These are phyloP conservation scores for Cydia splendana DNA, from an alignment of 1,140 invertebrate genomes.

Conservation along the genomic window DNA sequence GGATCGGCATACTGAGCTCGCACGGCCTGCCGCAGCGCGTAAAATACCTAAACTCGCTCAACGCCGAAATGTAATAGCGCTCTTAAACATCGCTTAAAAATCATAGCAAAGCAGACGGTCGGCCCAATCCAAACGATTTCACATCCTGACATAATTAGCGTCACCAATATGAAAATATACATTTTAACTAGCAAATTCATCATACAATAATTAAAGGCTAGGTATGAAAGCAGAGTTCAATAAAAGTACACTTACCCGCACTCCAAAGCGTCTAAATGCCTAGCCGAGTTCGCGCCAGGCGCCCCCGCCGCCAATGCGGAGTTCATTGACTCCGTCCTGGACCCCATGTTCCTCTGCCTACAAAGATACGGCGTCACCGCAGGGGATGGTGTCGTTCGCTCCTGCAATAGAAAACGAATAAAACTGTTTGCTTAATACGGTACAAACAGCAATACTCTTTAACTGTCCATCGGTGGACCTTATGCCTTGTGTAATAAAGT, in stretches of 20 bases:
- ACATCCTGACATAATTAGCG: no score
- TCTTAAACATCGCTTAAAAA: no score
- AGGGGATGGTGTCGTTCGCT: conserved; percentile 87
- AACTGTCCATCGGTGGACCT: no score
- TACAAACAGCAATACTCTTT: background rate
- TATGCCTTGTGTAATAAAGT: no score
- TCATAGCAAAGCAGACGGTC: no score
- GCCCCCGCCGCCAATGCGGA: conserved; percentile 49
- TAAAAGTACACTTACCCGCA: conserved; percentile 61
- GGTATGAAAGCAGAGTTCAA: conserved; percentile 1
- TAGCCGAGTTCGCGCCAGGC: conserved; percentile 45
- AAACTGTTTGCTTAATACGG: background rate
- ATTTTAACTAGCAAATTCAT: no score
- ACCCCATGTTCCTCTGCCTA: conserved; percentile 84
- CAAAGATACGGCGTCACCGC: conserved; percentile 89
- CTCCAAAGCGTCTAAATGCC: conserved; percentile 71
- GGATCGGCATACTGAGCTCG: no score
- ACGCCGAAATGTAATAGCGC: no score
- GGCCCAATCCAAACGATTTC: no score
- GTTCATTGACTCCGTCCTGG: conserved; percentile 63
- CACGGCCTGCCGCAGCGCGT: no score
- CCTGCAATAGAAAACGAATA: conserved; percentile 70
- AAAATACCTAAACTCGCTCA: no score
- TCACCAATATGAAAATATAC: no score
- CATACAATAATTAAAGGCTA: conserved; percentile 9